A percentile compares a stretch with the other conserved stretches of the same genome.
Conservation (phyloP, 53 echinoderm and acorn worm genomes). For the Crossaster papposus region DNA sequence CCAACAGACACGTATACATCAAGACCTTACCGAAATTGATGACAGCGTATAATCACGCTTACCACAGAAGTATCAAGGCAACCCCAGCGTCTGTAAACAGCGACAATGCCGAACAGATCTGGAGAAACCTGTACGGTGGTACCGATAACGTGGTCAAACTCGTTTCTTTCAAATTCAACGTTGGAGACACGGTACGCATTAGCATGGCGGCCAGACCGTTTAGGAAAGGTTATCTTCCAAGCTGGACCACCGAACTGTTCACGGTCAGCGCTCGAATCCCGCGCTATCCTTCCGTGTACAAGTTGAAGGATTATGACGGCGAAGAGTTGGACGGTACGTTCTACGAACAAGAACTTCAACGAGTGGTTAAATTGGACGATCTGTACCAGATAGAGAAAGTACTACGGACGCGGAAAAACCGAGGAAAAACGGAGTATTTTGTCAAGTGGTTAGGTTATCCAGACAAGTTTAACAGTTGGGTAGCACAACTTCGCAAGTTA, state of each 20-base stretch:
- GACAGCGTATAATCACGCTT: conserved; percentile 44
- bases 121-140: conserved; percentile 22
- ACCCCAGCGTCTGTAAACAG: conserved; percentile 6
- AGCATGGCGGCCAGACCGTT: conserved; percentile 39
- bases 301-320: conserved; percentile 50
- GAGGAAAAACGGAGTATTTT: conserved; percentile 67
- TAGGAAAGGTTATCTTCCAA: conserved; percentile 59
- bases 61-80: conserved; percentile 48
- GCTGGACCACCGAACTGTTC: conserved; percentile 66
- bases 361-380: conserved; percentile 44
- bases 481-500: conserved; percentile 22
- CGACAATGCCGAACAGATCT: neutral
- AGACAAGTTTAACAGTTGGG: conserved; percentile 67
- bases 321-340: conserved; percentile 53
- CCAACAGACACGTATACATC: conserved; percentile 22
- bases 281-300: conserved; percentile 61
- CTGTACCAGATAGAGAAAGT: conserved; percentile 60
- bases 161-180: conserved; percentile 9
- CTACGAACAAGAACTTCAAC: conserved; percentile 61
- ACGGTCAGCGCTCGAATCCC: conserved; percentile 23
- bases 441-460: conserved; percentile 68
- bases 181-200: conserved; percentile 55
- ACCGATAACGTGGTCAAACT: too few species aligned
- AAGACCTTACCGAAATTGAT: conserved; percentile 29
- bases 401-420: conserved; percentile 31